Conservation (phyloP, 2,113 vertebrate species). For the Gymnogyps californianus region DNA sequence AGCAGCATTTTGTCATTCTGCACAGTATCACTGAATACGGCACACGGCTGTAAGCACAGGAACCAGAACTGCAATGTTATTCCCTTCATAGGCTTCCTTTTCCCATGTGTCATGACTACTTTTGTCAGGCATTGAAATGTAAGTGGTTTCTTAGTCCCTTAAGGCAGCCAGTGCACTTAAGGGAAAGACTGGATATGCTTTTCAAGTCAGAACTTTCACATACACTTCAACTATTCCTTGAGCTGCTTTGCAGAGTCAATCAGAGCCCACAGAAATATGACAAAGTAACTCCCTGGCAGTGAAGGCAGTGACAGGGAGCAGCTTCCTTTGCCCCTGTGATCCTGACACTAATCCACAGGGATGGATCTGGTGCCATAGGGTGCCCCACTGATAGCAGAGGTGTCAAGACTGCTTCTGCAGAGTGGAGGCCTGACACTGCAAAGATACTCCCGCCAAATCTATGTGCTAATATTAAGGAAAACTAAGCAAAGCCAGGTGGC, state of each 20-base stretch:
- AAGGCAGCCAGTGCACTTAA: not conserved
- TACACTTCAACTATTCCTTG: not conserved
- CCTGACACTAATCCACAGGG: not conserved
- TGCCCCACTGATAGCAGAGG: not conserved
- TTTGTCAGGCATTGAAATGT: not conserved
- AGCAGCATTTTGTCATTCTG: not conserved
- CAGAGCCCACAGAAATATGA: not conserved
- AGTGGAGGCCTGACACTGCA: not conserved
- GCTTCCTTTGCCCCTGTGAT: not conserved
- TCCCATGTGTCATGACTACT: not conserved
- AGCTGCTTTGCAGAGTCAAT: not conserved
- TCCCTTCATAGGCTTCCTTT: not conserved
- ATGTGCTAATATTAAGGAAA: not conserved
- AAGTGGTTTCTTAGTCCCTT: not conserved
- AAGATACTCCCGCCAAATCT: accelerated
- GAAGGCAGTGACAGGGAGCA: not conserved
- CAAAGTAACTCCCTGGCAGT: not conserved
- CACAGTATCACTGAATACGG: too few relatives aligned
- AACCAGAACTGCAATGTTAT: not conserved
- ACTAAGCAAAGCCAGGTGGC: not conserved
- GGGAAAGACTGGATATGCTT: not conserved
- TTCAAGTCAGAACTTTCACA: not conserved
- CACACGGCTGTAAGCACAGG: not conserved
- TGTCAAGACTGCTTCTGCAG: not conserved
- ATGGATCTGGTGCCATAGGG: accelerated